Conservation (phyloP, 2,113 vertebrate species). For the Steatornis caripensis region DNA sequence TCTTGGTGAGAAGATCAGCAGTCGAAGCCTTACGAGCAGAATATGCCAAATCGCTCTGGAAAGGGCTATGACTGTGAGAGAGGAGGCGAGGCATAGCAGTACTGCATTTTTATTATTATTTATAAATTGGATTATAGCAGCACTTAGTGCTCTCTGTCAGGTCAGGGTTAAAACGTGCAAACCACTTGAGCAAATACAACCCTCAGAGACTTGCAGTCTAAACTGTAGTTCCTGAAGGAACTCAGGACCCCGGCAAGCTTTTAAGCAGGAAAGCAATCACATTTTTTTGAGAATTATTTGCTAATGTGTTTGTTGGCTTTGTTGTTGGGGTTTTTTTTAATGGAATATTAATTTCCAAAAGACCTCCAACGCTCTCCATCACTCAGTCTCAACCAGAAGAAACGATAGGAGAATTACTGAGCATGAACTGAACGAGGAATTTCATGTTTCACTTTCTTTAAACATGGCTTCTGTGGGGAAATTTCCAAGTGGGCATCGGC, state of each 20-base stretch:
- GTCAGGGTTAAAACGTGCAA: background rate
- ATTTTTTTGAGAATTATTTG: background rate
- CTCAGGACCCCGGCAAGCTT: background rate
- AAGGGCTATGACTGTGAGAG: background rate
- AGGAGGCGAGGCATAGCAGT: background rate
- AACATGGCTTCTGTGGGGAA: background rate
- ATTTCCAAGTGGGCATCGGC: background rate
- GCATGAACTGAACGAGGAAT: background rate
- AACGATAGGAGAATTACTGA: background rate
- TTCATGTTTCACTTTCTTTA: background rate
- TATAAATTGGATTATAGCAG: background rate
- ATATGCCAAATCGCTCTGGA: background rate
- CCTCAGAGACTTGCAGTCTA: background rate
- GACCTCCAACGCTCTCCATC: background rate
- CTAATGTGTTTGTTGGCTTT: background rate
- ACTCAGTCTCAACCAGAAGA: background rate
- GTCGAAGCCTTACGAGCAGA: background rate
- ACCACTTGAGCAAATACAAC: background rate
- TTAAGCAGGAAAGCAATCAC: background rate
- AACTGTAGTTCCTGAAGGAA: background rate
- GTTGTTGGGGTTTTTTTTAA: background rate
- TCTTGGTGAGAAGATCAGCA: background rate
- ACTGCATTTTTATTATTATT: background rate
- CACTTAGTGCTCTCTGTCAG: background rate
- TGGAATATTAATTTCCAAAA: background rate